phyloP scores from a whole-genome alignment of 2,888 invertebrate genomes.

The Stenodema calcarata region DNA sequence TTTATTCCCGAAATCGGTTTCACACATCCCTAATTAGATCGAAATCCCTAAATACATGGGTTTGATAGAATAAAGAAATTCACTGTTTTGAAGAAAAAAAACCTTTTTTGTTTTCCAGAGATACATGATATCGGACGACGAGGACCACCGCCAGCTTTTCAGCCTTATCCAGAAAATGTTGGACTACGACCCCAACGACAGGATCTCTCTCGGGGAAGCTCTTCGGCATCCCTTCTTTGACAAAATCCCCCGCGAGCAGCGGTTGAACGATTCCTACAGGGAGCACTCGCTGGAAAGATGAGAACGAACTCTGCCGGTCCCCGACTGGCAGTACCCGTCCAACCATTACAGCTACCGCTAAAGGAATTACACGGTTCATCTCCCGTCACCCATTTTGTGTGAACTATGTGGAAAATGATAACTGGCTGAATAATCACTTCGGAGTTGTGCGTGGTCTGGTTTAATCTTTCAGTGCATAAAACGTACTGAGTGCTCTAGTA shows the following conservation, averaged over 20 bases:
- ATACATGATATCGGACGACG: constrained; percentile 85
- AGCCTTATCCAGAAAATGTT: constrained; percentile 95
- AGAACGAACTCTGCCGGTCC: constrained; percentile 25
- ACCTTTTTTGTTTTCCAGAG: constrained; percentile 68
- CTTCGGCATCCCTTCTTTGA: constrained; percentile 92
- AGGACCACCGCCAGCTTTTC: constrained; percentile 92
- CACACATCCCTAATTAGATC: too few relatives aligned
- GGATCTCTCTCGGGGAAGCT: constrained; percentile 87
- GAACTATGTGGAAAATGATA: neutral
- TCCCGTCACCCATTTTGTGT: neutral
- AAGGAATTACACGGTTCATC: neutral
- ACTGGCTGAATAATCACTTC: neutral
- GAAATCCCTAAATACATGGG: too few relatives aligned
- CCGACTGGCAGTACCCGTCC: constrained; percentile 14
- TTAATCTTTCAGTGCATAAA: constrained; percentile 17
- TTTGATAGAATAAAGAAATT: too few relatives aligned
- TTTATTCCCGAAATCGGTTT: too few relatives aligned
- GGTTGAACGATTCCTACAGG: constrained; percentile 63
- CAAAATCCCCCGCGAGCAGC: constrained; percentile 79
- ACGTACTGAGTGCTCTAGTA: constrained; percentile 6
- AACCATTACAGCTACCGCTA: constrained; percentile 21
- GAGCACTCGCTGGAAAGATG: constrained; percentile 30
- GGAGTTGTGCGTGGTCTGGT: neutral
- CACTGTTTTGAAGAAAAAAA: too few relatives aligned
- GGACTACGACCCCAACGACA: constrained; percentile 92